Evolutionary conservation across 2,888 invertebrate species (phyloP), one percentile per base, ranked within the genome.

Genomic region (Eremobia ochroleuca): DNA sequence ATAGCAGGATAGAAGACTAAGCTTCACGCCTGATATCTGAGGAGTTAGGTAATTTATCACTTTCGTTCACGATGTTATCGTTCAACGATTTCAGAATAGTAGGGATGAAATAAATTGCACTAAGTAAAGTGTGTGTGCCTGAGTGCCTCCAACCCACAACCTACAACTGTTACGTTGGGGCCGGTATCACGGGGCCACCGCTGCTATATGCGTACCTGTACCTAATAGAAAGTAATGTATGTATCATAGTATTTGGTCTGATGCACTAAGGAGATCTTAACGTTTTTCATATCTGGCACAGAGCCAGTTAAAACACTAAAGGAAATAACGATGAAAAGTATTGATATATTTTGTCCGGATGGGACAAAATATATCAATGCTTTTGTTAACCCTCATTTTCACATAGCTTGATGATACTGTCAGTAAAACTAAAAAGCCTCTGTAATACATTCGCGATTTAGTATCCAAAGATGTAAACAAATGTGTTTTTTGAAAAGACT

Each of bases 261-360:
- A n/a, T n/a, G n/a, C n/a, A n/a, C n/a, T n/a, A n/a, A n/a, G 21
- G 31, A 73, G 70, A 40, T 71, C 58, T 21, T 37, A 59, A 46
- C 46, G 28, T 15, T 31, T 73, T 11, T 58, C 11, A 58, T n/a
- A 59, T 46, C 58, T 72, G 73, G 73, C 72, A 59, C 6, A 28
- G 18, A 9, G 72, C 73, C 72, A 70, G 58, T 9, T 21, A 3
- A 28, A 5, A 70, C 31, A 73, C 21, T 28, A 58, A 13, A 64
- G n/a, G 18, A 64, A n/a, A 64, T 46, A 71, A 64, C 18, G n/a
- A 72, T n/a, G n/a, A 65, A n/a, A n/a, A 34, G 34, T 34, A 2
- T 58, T 58, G 21, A 58, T 58, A 69, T 28, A 40, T 70, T 58
- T 21, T 25, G 21, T 28, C 2, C n/a, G n/a, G n/a, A n/a, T n/a